A percentile compares a stretch with the other conserved stretches of the same genome.
phyloP scores from a whole-genome alignment of 2,113 vertebrate species.

The Nothobranchius furzeri region DNA sequence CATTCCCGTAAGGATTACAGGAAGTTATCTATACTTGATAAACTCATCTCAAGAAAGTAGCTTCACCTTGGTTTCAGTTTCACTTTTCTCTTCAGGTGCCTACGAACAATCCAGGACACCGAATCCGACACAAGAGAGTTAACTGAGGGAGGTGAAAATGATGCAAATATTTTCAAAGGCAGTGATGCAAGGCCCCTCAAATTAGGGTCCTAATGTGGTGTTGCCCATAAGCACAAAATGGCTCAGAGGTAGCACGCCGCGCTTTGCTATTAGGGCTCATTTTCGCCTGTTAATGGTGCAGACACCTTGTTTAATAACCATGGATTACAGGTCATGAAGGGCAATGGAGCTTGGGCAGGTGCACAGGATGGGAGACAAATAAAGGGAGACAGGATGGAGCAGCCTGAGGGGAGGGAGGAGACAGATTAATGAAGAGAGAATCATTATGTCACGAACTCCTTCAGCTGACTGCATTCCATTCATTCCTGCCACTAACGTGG shows the following conservation, averaged over 20 bases:
- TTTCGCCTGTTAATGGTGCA: conserved; percentile 68
- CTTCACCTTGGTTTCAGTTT: conserved; percentile 39
- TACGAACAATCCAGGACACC: conserved; percentile 16
- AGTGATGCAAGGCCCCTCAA: conserved; percentile 68
- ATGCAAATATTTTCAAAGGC: conserved; percentile 72
- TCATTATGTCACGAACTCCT: no score
- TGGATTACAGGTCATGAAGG: conserved; percentile 77
- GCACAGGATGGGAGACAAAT: conserved; percentile 29
- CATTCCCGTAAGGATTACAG: conserved; percentile 12
- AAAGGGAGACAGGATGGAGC: conserved; percentile 17
- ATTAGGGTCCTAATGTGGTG: conserved; percentile 74
- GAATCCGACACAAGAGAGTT: conserved; percentile 31
- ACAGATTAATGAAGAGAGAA: conserved; percentile 8
- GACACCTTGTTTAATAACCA: conserved; percentile 78
- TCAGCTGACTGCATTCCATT: no score
- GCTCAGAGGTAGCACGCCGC: conserved; percentile 43
- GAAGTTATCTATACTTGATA: conserved; percentile 37
- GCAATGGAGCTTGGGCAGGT: conserved; percentile 57
- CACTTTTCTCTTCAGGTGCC: not conserved
- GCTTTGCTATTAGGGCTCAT: conserved; percentile 62
- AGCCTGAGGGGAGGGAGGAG: conserved; percentile 13
- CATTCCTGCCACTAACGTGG: no score
- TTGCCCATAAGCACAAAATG: conserved; percentile 65
- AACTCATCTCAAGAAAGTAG: conserved; percentile 38
- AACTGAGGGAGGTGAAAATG: conserved; percentile 36